Evolutionary conservation across 2,888 invertebrate genomes (phyloP), one percentile per base, ranked within the genome.

Genomic region (Galerucella pusilla): DNA sequence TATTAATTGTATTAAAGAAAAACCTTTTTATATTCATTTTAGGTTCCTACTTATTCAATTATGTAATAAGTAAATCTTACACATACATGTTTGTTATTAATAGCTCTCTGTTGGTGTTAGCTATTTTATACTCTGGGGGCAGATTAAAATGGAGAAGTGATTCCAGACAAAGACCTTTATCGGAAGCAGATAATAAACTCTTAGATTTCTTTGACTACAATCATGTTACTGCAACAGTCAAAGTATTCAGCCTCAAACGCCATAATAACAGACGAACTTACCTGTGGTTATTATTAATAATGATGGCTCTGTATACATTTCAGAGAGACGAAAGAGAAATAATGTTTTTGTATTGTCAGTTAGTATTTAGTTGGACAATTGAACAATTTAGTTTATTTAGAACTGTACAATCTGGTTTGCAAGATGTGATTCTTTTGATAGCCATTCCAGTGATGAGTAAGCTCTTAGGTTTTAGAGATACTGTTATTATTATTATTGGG

Each of bases 251-350:
- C 0, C 93, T 91, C 82, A 89, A 87, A 64, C 89, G 96, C 12
- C 83, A 88, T 0, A 88, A 90, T 6, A 89, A 91, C 75, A 88
- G 91, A 11, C 90, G 94, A 78, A 83, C 90, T 49, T 93, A 92
- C 79, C 86, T 96, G 3, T 90, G 92, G 87, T 88, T 94, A 54
- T 86, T 95, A n/a, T 89, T 96, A 12, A 82, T 93, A 11, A 91
- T 93, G 20, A 94, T 95, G 94, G 92, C 91, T 0, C 88, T 94
- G 68, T 96, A 95, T 82, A 94, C 94, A 67, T 95, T 95, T 84
- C 95, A 95, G 86, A 90, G 95, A 84, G 96, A 96, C 84, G 96
- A 96, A 84, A 92, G 92, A 78, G 91, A 91, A 25, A 93, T 94
- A 84, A 90, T 93, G 83, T 95, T 92, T 81, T 86, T 96, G 67